phyloP scores from a whole-genome alignment of 2,113 vertebrate genomes.

The Hystrix brachyura region DNA sequence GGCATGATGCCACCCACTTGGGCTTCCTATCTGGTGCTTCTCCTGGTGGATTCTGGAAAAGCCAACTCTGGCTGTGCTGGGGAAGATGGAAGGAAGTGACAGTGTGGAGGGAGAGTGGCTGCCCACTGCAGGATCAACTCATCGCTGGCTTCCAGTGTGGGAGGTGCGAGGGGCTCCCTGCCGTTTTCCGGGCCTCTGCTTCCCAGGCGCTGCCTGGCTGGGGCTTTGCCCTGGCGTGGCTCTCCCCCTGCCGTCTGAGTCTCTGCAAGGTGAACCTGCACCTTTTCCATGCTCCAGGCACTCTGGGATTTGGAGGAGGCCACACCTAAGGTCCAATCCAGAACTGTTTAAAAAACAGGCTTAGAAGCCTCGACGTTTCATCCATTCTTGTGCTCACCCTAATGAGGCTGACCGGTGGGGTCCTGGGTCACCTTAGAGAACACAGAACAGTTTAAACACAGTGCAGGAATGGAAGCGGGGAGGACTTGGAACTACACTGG shows the following conservation, averaged over 20 bases:
- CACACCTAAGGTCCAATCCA: rapidly evolving
- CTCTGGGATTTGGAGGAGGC: not conserved
- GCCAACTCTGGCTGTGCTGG: rapidly evolving
- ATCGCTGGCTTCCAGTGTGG: rapidly evolving
- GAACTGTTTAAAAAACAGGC: not conserved
- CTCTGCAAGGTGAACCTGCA: not conserved
- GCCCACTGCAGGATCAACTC: not conserved
- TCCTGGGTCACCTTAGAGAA: not conserved
- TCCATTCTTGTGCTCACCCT: not conserved
- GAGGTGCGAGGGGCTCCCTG: not conserved
- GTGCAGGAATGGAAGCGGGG: not conserved
- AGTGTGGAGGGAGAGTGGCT: not conserved
- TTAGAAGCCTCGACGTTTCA: no score
- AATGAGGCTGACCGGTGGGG: rapidly evolving
- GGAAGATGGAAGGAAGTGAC: not conserved
- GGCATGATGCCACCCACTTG: rapidly evolving
- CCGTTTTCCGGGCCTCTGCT: no score
- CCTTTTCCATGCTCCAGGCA: no score
- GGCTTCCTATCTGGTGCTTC: not conserved
- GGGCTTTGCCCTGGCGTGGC: rapidly evolving
- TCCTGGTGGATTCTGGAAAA: rapidly evolving
- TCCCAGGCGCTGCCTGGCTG: rapidly evolving
- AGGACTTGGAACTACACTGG: not conserved
- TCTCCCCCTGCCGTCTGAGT: rapidly evolving
- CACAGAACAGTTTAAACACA: not conserved